A percentile compares a stretch with the other conserved stretches of the same genome.
These are phyloP conservation scores for Pipra filicauda DNA, from an alignment of 2,113 vertebrate species.

Conservation along the genomic window DNA sequence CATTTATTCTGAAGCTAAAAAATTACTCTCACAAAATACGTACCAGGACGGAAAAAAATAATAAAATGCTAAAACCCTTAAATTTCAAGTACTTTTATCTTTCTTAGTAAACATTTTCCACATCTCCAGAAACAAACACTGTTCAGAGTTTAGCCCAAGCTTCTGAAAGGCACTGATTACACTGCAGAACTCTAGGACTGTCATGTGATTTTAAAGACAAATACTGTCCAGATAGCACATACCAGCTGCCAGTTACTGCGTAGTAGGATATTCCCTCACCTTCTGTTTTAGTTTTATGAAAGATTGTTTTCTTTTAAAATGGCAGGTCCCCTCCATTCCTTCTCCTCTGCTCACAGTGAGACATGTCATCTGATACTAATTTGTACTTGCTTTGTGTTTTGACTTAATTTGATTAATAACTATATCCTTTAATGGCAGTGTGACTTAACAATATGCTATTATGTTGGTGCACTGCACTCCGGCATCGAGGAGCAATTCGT, in stretches of 20 bases:
- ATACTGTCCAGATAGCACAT: neutral
- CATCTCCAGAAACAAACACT: neutral
- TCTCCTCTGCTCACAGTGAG: neutral
- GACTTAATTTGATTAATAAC: constrained; percentile 74
- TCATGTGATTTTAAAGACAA: constrained; percentile 24
- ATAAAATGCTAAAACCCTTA: neutral
- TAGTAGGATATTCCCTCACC: neutral
- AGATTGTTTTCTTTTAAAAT: constrained; percentile 39
- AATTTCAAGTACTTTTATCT: neutral
- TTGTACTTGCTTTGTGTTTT: constrained; percentile 58
- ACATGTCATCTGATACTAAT: constrained; percentile 47
- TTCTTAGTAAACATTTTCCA: neutral
- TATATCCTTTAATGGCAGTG: constrained; percentile 48
- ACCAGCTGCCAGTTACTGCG: neutral
- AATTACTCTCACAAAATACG: neutral
- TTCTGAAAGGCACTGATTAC: neutral
- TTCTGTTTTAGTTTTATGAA: constrained; percentile 42
- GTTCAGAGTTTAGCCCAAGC: neutral
- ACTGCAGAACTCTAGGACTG: neutral
- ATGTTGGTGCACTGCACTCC: constrained; percentile 54
- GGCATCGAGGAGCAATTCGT: constrained; percentile 65
- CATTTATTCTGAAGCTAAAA: neutral
- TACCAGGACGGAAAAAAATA: neutral
- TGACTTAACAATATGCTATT: constrained; percentile 69
- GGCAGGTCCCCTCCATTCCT: constrained; percentile 42